phyloP scores from a whole-genome alignment of 2,797 vertebrate genomes.

The Sebastes itinus region DNA sequence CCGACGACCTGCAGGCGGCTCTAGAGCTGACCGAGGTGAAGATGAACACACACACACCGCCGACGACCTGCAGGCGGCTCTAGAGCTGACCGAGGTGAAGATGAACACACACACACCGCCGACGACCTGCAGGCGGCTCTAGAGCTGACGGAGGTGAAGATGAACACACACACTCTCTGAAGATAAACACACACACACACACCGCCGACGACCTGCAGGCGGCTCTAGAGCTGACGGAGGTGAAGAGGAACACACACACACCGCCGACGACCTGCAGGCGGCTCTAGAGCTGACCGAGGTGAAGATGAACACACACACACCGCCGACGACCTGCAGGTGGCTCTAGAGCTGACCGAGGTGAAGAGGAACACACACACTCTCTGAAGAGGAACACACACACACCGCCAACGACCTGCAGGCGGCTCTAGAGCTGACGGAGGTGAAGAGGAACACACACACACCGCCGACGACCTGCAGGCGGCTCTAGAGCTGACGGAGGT shows the following conservation, averaged over 20 bases:
- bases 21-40: not conserved
- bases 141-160: not conserved
- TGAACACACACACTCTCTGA: too few relatives aligned
- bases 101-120: too few relatives aligned
- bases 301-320: too few relatives aligned
- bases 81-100: too few relatives aligned
- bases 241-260: not conserved
- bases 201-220: constrained; percentile 32
- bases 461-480: constrained; percentile 20
- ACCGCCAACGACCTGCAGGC: constrained; percentile 32
- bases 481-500: constrained; percentile 13
- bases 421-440: not conserved
- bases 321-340: too few relatives aligned
- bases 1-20: constrained; percentile 34
- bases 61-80: too few relatives aligned
- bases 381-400: not conserved
- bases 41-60: too few relatives aligned
- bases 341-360: too few relatives aligned
- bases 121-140: not conserved
- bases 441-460: not conserved
- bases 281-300: constrained; percentile 12
- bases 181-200: too few relatives aligned
- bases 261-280: constrained; percentile 20
- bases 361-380: too few relatives aligned
- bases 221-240: not conserved